These are phyloP conservation scores for Eupithecia subumbrata DNA, from an alignment of 2,888 invertebrate species.

Conservation along the genomic window DNA sequence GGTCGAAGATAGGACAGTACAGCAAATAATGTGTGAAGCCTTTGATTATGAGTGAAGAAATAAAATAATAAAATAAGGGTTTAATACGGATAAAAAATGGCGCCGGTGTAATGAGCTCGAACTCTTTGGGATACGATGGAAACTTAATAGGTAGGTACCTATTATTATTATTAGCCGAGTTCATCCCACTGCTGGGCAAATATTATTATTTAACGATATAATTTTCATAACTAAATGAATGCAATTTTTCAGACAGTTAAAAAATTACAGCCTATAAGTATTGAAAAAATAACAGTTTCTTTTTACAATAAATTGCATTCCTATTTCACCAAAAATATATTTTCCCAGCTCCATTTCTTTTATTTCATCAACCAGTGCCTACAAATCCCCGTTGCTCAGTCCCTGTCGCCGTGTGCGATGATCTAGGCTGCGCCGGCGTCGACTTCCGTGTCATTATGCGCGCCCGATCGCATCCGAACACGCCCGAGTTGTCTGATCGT, in stretches of 20 bases:
- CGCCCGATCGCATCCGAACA: slow-evolving; percentile 49
- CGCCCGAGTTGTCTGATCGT: slow-evolving; percentile 46
- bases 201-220: no score
- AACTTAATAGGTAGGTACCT: no score
- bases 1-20: background rate
- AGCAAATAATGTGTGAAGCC: background rate
- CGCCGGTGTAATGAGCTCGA: no score
- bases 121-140: no score
- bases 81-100: no score
- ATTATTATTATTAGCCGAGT: no score
- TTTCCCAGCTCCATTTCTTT: background rate
- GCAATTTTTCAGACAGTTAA: no score
- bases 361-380: slow-evolving; percentile 5
- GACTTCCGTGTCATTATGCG: slow-evolving; percentile 74
- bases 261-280: background rate
- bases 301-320: background rate
- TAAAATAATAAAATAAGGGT: no score
- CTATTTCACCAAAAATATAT: background rate
- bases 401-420: slow-evolving; percentile 48
- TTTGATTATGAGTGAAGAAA: no score
- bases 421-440: slow-evolving; percentile 55
- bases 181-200: no score
- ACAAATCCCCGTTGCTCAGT: background rate
- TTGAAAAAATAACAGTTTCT: no score
- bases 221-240: background rate